Evolutionary conservation across 2,888 invertebrate species (phyloP), one percentile per base, ranked within the genome.

Genomic region (Pristionchus japonicus): DNA sequence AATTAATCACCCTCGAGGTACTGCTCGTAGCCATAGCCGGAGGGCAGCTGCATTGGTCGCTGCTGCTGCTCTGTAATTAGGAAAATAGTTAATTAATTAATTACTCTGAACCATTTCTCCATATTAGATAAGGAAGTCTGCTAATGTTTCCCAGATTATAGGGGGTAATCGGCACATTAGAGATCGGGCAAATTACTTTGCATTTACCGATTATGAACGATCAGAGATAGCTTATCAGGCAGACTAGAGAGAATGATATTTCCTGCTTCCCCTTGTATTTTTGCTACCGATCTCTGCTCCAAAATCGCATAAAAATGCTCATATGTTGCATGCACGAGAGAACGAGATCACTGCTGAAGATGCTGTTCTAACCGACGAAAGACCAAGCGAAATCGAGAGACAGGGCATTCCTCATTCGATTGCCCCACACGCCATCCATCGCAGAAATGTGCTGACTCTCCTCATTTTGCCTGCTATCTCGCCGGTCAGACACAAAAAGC

Each of bases 1-100:
- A 52, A 34, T 3, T 23, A 83, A 1, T 27, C 34, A 83, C 82
- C 82, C 31, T 83, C 82, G 43, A 83, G 82, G 82, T 52, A 83
- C 34, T 83, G 34, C 20, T 83, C 82, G 37, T 52, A 83, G 49
- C 52, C 27, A 52, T 83, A 52, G 34, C 34, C 52, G 57, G 34
- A 34, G 52, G 49, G 57, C 7, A n/a, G 27, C 47, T 27, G 47
- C 13, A 15, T 11, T n/a, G n/a, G 80, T n/a, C n/a, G 49, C 47
- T 47, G 47, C 31, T 49, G 80, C 34, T 83, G 82, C 52, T 83
- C 82, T 83, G 52, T 20, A 83, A 52, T 52, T 34, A 17, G 7
- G 11, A 17, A 52, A 52, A 52, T 83, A 52, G 23, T 37, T 77
- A n/a, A 1, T n/a, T 31, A 4, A 37, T 34, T 17, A 34, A 9